Evolutionary conservation across 2,113 vertebrate genomes (phyloP).

Genomic region (Pollachius pollachius): DNA sequence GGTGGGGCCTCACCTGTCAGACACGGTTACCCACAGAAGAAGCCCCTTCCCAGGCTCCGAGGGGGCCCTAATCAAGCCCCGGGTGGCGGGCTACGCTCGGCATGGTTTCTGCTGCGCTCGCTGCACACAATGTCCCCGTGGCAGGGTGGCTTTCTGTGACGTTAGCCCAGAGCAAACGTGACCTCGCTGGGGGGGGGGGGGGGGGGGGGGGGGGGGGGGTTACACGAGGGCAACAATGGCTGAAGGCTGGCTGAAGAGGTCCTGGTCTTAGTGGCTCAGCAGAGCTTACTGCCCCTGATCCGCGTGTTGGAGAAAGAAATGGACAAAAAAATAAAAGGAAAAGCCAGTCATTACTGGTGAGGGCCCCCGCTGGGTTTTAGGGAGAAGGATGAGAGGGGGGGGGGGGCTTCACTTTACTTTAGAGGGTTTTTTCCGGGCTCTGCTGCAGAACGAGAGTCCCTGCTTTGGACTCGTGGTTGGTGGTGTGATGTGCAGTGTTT

Average conservation of each 20-base stretch:
- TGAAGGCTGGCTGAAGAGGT: constrained; percentile 47
- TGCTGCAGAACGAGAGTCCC: constrained; percentile 25
- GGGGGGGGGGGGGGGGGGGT: constrained; percentile 29
- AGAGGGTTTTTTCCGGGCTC: constrained; percentile 26
- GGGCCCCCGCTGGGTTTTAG: constrained; percentile 44
- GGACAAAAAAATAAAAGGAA: constrained; percentile 42
- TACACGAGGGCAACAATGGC: constrained; percentile 39
- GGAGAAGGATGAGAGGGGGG: constrained; percentile 54
- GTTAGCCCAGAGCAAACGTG: constrained; percentile 30
- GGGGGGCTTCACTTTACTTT: constrained; percentile 43
- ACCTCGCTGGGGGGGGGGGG: constrained; percentile 22
- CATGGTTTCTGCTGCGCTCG: constrained; percentile 24
- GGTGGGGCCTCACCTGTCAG: constrained; percentile 55
- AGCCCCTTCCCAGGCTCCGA: constrained; percentile 36
- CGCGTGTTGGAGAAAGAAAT: constrained; percentile 39
- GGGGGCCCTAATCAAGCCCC: constrained; percentile 49
- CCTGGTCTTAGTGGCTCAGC: constrained; percentile 43
- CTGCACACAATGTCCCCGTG: constrained; percentile 32
- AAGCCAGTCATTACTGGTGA: constrained; percentile 56
- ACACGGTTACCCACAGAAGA: constrained; percentile 54
- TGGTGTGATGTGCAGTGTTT: too few relatives aligned
- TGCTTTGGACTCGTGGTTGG: neutral
- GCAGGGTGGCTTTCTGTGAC: neutral
- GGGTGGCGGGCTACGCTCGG: constrained; percentile 48
- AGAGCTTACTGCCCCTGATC: constrained; percentile 52